Percentiles rank a stretch among this genome's conserved stretches.
Conservation (phyloP, 2,888 invertebrate genomes). For the Eilema griseolum region DNA sequence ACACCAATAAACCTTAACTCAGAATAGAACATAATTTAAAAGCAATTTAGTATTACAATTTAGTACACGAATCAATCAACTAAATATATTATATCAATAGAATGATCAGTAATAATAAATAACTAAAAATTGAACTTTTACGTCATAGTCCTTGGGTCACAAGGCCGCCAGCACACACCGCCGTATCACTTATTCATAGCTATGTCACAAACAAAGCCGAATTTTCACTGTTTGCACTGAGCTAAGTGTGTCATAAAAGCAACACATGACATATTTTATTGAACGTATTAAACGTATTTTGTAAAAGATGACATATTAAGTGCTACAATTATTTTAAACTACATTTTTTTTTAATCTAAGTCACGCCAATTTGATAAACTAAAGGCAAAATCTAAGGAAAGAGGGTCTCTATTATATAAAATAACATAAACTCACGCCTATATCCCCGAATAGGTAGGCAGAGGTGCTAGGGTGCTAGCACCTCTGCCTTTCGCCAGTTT, state of each 20-base stretch:
- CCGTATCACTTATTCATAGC: slow-evolving; percentile 64
- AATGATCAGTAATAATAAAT: neutral
- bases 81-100: neutral
- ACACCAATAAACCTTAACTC: neutral
- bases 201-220: slow-evolving; percentile 58
- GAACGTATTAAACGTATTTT: slow-evolving; percentile 11
- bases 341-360: too few relatives aligned
- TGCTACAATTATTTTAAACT: neutral
- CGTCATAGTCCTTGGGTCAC: slow-evolving; percentile 11
- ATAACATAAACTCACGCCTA: too few relatives aligned
- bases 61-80: neutral
- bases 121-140: neutral
- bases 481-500: too few relatives aligned
- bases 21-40: neutral
- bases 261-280: slow-evolving; percentile 43
- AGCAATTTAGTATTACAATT: neutral
- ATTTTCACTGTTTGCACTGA: slow-evolving; percentile 57
- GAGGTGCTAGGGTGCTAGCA: too few relatives aligned
- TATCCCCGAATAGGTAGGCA: too few relatives aligned
- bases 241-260: slow-evolving; percentile 40
- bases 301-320: neutral
- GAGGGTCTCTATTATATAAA: too few relatives aligned
- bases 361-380: too few relatives aligned
- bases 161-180: slow-evolving; percentile 32
- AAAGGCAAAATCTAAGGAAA: too few relatives aligned